Conservation (phyloP, 2,113 vertebrate genomes). For the Meles meles region DNA sequence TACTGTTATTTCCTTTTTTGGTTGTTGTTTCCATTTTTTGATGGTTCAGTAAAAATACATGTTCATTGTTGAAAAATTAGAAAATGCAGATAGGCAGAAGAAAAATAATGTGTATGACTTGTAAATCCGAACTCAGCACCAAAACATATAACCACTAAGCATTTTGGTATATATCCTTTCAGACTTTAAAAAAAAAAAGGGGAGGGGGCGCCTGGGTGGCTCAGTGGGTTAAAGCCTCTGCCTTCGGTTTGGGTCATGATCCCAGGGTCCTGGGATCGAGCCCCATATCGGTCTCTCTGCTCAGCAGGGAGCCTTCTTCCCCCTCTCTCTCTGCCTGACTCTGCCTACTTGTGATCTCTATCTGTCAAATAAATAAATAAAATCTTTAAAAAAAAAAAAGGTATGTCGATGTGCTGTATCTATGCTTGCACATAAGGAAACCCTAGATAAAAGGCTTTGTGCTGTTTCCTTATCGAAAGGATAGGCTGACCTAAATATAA, state of each 20-base stretch:
- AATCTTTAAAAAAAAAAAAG: neutral
- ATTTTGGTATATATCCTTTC: neutral
- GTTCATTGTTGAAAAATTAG: constrained; percentile 1
- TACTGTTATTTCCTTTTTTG: neutral
- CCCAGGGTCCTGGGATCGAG: no score
- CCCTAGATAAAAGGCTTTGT: neutral
- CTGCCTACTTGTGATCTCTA: no score
- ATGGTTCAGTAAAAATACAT: neutral
- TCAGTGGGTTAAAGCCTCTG: no score
- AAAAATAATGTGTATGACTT: neutral
- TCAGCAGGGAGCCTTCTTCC: no score
- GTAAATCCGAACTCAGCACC: neutral
- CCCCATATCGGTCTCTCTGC: no score
- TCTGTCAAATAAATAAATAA: no score
- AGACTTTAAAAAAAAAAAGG: neutral
- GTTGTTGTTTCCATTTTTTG: neutral
- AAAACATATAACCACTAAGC: neutral
- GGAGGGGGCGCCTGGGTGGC: no score
- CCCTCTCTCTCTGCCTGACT: no score
- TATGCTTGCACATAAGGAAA: neutral
- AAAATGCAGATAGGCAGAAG: neutral
- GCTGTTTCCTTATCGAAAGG: neutral
- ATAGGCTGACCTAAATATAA: neutral
- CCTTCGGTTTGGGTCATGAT: no score
- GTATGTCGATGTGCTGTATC: neutral